Base-by-base conservation (phyloP, 2,797 vertebrate species). In the Takifugu rubripes region DNA sequence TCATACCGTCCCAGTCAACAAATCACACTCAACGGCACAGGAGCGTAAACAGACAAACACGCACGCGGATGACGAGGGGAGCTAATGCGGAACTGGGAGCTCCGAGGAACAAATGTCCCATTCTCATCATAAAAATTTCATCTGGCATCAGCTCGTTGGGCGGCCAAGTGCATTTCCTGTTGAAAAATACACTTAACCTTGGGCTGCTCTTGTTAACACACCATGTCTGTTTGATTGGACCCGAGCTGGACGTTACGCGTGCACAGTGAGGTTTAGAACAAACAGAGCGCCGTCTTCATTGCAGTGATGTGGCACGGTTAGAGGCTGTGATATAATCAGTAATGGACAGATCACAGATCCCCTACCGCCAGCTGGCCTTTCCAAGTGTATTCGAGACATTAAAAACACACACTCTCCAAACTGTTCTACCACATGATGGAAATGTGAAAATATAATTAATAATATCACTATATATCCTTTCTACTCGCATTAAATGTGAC, bases 71-170 rank as follows among this genome's bases (percentile, higher is more conserved):
- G 45, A 48, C 12, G n/a, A 52, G 64, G 57, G 31, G 45, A 61
- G 74, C 69, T 81, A 84, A 88, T 81, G 79, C 64, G 52, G 27
- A 42, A 78, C 44, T 62, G 59, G 51, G 49, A 75, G 77, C 82
- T 79, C 87, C 76, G 83, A 66, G 61, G 62, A 84, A 77, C 76
- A 83, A 82, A 84, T 76, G 80, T 82, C 75, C 70, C 78, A 68
- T 72, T 84, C 79, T 75, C 68, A 52, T 84, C 79, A 87, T 85
- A 56, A 78, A 70, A 87, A 43, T 75, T 88, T 84, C 71, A 89
- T 87, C 70, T 67, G 6, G 3, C 55, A 50, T 52, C 56, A 72
- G 74, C 62, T 43, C 11, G 64, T 66, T 25, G 52, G 55, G 64
- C 9, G 54, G 61, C 25, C 53, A 5, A 55, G 58, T 29, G 3